These are phyloP conservation scores for Oreonectes daqikongensis DNA, from an alignment of 2,797 vertebrate genomes.

Conservation along the genomic window DNA sequence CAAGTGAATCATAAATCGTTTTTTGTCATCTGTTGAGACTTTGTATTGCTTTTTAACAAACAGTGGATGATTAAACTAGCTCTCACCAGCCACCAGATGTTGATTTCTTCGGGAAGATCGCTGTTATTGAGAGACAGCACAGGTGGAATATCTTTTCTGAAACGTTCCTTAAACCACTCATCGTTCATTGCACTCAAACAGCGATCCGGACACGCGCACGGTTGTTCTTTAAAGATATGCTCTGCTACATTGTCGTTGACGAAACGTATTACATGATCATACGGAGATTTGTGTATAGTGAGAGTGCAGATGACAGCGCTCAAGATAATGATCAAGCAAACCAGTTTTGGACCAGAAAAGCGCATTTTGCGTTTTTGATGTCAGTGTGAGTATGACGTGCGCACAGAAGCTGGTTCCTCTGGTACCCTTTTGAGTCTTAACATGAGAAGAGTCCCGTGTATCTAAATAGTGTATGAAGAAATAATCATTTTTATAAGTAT, in stretches of 20 bases:
- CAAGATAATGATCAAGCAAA: background rate
- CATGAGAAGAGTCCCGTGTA: background rate
- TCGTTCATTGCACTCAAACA: conserved; percentile 5
- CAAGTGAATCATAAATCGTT: no score
- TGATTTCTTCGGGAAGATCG: background rate
- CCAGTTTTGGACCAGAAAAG: background rate
- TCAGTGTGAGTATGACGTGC: background rate
- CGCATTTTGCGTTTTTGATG: background rate
- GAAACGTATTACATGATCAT: background rate
- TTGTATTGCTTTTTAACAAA: no score
- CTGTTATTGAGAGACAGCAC: conserved; percentile 14
- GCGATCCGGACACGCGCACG: background rate
- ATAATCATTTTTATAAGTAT: background rate
- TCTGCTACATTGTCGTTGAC: conserved; percentile 1
- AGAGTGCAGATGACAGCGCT: conserved; percentile 4
- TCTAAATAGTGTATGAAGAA: background rate
- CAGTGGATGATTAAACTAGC: background rate
- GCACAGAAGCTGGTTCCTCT: background rate
- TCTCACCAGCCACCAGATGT: conserved; percentile 2
- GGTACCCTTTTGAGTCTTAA: background rate
- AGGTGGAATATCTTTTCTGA: conserved; percentile 3
- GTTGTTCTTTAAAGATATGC: background rate
- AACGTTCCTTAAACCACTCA: background rate
- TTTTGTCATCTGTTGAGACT: no score
- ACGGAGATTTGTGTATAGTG: background rate